A percentile compares a stretch with the other conserved stretches of the same genome.
Conservation (phyloP, 2,113 vertebrate species). For the Gallinago jamesoni region DNA sequence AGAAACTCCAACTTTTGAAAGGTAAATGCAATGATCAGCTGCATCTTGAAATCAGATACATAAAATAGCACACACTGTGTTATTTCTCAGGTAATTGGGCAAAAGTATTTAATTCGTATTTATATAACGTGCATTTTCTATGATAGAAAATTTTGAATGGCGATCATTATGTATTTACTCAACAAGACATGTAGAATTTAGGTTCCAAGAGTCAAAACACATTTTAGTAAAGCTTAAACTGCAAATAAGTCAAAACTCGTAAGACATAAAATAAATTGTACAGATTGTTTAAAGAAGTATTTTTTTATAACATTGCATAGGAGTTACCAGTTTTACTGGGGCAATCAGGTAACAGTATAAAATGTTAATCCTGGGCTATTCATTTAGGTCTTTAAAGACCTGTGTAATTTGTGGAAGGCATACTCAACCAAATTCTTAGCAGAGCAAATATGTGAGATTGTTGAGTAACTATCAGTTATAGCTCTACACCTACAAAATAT, state of each 20-base stretch:
- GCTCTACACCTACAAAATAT: not conserved
- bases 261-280: not conserved
- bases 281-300: not conserved
- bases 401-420: not conserved
- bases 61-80: not conserved
- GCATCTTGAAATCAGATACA: conserved; percentile 33
- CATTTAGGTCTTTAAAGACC: not conserved
- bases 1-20: conserved; percentile 53
- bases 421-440: not conserved
- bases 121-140: not conserved
- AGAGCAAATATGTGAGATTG: not conserved
- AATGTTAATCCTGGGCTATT: not conserved
- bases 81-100: conserved; percentile 31
- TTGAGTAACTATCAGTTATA: not conserved
- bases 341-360: not conserved
- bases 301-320: not conserved
- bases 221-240: not conserved
- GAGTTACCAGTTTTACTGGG: not conserved
- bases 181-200: not conserved
- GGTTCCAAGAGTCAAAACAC: not conserved
- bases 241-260: not conserved
- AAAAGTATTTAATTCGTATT: not conserved
- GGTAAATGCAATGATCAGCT: conserved; percentile 58
- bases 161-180: not conserved
- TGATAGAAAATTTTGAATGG: not conserved